Percentiles rank a stretch among this genome's conserved stretches.
phyloP scores from a whole-genome alignment of 2,797 vertebrate species.

The Arctocebus calabarensis region DNA sequence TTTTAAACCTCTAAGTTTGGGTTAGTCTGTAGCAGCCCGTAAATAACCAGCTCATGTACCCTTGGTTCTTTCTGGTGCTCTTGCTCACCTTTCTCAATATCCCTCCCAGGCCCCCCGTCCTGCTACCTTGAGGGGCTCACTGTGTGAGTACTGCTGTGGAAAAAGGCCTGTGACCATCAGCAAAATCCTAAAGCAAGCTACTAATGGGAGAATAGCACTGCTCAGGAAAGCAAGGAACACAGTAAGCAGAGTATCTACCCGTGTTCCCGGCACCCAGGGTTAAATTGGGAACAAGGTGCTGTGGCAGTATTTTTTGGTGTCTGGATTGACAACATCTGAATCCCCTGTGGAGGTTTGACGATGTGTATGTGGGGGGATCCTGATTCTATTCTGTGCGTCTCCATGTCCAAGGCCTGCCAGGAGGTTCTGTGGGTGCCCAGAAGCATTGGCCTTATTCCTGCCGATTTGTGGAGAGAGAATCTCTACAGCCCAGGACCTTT shows the following conservation, averaged over 20 bases:
- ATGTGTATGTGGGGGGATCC: background rate
- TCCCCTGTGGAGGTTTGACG: background rate
- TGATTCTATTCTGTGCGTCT: background rate
- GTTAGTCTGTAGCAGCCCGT: background rate
- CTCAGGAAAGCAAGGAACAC: background rate
- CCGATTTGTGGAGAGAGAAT: background rate
- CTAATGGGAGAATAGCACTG: background rate
- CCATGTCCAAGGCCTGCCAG: background rate
- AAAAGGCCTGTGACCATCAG: background rate
- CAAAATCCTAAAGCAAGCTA: background rate
- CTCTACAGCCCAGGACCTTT: background rate
- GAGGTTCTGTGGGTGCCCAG: background rate
- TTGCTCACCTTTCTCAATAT: too few species aligned
- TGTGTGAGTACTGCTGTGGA: background rate
- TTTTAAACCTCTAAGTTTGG: background rate
- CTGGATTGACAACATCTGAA: background rate
- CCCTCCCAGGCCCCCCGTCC: accelerated
- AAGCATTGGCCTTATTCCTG: background rate
- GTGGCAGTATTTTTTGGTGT: background rate
- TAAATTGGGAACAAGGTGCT: background rate
- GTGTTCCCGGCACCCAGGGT: background rate
- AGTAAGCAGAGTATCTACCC: background rate
- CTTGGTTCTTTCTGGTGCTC: background rate
- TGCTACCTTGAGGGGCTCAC: background rate
- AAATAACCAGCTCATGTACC: background rate